Conservation (phyloP, 2,113 vertebrate species). For the Seriola aureovittata region DNA sequence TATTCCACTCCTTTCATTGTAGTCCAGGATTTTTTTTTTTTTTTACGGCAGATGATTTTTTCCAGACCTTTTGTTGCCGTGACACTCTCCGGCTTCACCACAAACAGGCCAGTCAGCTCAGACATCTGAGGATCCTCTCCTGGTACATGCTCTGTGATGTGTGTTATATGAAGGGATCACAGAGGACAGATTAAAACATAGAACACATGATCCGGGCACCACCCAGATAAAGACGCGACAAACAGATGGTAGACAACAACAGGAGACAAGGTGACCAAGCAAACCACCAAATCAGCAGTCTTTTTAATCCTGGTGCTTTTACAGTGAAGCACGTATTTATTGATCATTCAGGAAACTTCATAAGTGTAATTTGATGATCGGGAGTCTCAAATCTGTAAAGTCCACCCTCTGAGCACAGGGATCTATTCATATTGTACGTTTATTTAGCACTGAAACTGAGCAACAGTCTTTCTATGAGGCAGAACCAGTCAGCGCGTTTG, state of each 20-base stretch:
- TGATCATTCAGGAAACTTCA: background rate
- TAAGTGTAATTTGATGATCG: conserved; percentile 13
- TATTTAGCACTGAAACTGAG: conserved; percentile 28
- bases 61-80: conserved; percentile 81
- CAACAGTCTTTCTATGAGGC: conserved; percentile 23
- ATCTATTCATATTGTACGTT: background rate
- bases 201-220: background rate
- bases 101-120: conserved; percentile 84
- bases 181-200: conserved; percentile 35
- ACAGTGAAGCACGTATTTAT: background rate
- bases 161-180: conserved; percentile 17
- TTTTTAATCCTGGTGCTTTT: background rate
- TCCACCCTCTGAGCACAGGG: background rate
- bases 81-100: conserved; percentile 83
- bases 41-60: conserved; percentile 5
- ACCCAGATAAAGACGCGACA: conserved; percentile 2
- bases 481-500: conserved; percentile 8
- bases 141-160: conserved; percentile 60
- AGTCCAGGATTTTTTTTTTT: conserved; percentile 16
- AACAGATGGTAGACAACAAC: conserved; percentile 13
- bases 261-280: conserved; percentile 57
- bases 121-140: conserved; percentile 75
- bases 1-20: conserved; percentile 11
- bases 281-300: conserved; percentile 49
- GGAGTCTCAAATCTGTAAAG: conserved; percentile 24